Evolutionary conservation across 2,113 vertebrate genomes (phyloP), one percentile per base, ranked within the genome.

Genomic region (Oplegnathus fasciatus): DNA sequence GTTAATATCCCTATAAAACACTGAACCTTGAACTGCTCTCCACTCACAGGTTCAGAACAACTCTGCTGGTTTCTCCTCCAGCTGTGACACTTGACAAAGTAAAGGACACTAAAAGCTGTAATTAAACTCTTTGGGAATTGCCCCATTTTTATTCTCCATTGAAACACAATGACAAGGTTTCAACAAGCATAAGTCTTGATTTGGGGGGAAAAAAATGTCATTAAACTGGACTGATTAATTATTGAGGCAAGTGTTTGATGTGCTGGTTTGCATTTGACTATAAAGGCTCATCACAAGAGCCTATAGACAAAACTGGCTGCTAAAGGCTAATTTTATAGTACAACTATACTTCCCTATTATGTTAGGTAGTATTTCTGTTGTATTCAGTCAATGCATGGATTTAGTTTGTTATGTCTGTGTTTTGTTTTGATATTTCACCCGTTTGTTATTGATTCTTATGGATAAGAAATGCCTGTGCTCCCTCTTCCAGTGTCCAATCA

Each of bases 401-500:
- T 64, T 55, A 5, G 14, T 42, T 69, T 52, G 24, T 30, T 65
- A 62, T 52, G 50, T 64, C 11, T 6, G 32, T 61, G 34, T 73
- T 77, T 84, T 40, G 15, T 62, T 86, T 30, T 40, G 24, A 37
- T 52, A n/a, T 62, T 64, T 78, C 24, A 74, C 9, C 34, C 0
- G 24, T 68, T 70, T 83, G 18, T 76, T 79, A 75, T 66, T 50
- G 73, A 80, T 61, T 80, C 46, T 40, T 40, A 46, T 62, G n/a
- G 66, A 54, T 83, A 77, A 81, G 32, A 75, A 71, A 78, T 6
- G 28, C 42, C 62, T 80, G 57, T 10, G 40, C 52, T 84, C 22
- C 52, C 57, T 81, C 75, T 68, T 84, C 46, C 71, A 78, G 68
- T 81, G 86, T 81, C 65, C 8, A 15, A 60, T 84, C 52, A 50